These are phyloP conservation scores for Synodontis membranacea DNA, from an alignment of 2,113 vertebrate species.

Conservation along the genomic window DNA sequence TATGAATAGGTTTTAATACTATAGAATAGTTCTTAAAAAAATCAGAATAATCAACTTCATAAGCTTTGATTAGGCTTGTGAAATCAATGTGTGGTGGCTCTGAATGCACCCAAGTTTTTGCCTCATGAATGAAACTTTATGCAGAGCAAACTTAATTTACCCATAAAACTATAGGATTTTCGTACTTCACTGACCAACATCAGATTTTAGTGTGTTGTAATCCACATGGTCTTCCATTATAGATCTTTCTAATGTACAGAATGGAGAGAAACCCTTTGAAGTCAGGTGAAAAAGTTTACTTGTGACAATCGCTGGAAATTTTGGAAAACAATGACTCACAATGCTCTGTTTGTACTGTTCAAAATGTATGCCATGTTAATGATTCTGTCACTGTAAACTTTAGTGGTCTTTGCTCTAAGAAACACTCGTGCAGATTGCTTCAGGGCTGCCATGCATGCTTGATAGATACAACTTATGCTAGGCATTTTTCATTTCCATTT, in stretches of 20 bases:
- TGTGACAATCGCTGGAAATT: conserved; percentile 8
- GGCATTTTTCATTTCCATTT: not conserved
- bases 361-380: not conserved
- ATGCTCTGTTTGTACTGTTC: not conserved
- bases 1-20: too few species aligned
- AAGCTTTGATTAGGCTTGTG: not conserved
- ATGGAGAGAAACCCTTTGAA: not conserved
- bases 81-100: not conserved
- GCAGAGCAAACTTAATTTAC: not conserved
- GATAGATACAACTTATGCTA: conserved; percentile 1
- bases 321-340: not conserved
- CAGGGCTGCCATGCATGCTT: conserved; percentile 1
- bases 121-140: not conserved
- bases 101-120: not conserved
- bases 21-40: not conserved
- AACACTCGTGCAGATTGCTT: not conserved
- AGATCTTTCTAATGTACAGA: not conserved
- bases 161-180: not conserved
- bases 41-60: not conserved
- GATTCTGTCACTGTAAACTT: conserved; percentile 21
- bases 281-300: not conserved
- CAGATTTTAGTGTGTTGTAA: not conserved
- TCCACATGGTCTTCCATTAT: not conserved
- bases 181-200: not conserved
- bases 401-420: conserved; percentile 15